phyloP scores from a whole-genome alignment of 2,797 vertebrate species.

The Danio kyathit region DNA sequence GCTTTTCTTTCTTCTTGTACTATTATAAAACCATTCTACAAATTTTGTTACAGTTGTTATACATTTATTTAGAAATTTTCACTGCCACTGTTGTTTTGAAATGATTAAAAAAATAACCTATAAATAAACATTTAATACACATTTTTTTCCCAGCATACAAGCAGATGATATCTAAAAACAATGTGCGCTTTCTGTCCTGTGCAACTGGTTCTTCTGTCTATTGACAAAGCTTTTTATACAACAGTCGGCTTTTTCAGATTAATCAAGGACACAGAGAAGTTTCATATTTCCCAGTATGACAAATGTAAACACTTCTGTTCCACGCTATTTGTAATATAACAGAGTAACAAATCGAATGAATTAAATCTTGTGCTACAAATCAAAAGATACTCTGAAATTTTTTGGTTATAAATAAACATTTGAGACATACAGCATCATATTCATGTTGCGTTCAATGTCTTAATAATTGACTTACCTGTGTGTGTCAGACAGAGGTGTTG shows the following conservation, averaged over 20 bases:
- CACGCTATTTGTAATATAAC: background rate
- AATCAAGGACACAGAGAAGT: conserved; percentile 24
- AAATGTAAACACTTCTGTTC: background rate
- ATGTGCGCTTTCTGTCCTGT: conserved; percentile 60
- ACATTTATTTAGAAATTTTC: too few relatives aligned
- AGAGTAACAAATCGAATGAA: background rate
- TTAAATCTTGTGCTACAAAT: background rate
- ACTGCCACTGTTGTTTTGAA: too few relatives aligned
- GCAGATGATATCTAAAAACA: conserved; percentile 54
- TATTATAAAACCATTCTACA: too few relatives aligned
- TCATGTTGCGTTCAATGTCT: background rate
- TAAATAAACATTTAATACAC: too few relatives aligned
- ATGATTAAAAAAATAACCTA: too few relatives aligned
- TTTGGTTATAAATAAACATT: background rate
- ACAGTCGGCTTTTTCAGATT: conserved; percentile 30
- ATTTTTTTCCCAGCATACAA: too few relatives aligned
- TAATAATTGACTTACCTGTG: conserved; percentile 32
- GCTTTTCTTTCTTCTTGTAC: too few relatives aligned
- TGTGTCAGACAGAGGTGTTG: background rate
- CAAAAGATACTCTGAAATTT: background rate
- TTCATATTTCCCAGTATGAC: conserved; percentile 34
- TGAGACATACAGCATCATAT: background rate
- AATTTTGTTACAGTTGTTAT: too few relatives aligned
- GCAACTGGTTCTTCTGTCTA: conserved; percentile 68
- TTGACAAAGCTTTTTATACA: conserved; percentile 50